Evolutionary conservation across 2,888 invertebrate species (phyloP).

Genomic region (Melieria crassipennis): DNA sequence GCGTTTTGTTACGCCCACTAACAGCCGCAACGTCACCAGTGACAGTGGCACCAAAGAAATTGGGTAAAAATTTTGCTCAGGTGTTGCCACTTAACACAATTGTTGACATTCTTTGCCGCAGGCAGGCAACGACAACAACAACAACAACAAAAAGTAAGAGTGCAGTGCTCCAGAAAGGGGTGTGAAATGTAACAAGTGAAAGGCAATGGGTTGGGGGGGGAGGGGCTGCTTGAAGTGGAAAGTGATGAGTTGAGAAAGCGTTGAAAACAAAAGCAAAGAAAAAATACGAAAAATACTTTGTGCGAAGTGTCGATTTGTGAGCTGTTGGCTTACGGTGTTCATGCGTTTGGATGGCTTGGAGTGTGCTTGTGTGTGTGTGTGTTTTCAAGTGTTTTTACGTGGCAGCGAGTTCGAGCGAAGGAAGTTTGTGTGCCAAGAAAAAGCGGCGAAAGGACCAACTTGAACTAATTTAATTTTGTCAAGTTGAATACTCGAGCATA

Average conservation of each 20-base stretch:
- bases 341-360: neutral
- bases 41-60: slow-evolving; percentile 22
- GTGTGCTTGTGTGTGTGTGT: neutral
- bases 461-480: no score
- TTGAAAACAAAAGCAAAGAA: no score
- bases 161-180: neutral
- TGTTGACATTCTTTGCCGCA: slow-evolving; percentile 38
- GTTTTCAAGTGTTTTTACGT: neutral
- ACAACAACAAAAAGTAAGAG: neutral
- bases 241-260: slow-evolving; percentile 2
- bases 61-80: slow-evolving; percentile 34
- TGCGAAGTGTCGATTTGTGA: slow-evolving; percentile 17
- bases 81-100: slow-evolving; percentile 39
- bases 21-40: neutral
- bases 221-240: neutral
- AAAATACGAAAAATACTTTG: slow-evolving; percentile 7
- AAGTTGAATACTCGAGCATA: no score
- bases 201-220: slow-evolving; percentile 5
- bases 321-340: slow-evolving; percentile 6
- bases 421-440: no score
- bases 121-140: slow-evolving; percentile 11
- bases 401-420: no score
- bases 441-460: no score
- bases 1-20: neutral
- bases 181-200: neutral